Base-by-base conservation (phyloP, 1,140 invertebrate species). In the Helicoverpa zea region DNA sequence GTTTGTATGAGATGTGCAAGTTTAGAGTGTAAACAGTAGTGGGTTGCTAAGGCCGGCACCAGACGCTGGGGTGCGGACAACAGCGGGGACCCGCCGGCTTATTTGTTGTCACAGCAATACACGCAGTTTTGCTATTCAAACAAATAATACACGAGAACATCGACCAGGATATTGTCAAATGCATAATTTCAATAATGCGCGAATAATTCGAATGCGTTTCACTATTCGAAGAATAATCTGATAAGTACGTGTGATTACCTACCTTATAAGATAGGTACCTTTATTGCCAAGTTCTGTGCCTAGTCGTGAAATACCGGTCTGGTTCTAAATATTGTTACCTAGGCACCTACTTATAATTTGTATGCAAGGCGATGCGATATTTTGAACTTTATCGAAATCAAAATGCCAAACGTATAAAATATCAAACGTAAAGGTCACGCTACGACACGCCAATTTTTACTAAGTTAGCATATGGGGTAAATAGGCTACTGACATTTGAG, bases 21-120 rank as follows among this genome's bases (percentile, higher is more conserved):
- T 66, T 64, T 77, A 52, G 35, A 77, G 47, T 52, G 61, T 76
- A 63, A 76, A 61, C 73, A 63, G 58, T 49, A 76, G 43, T 59
- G 10, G 35, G 35, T 63, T 49, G 29, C 63, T 51, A 49, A n/a
- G 75, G 51, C 23, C 43, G 13, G 29, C 5, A 54, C 47, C 47
- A 51, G 23, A 49, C 61, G 18, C 16, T 13, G 30, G 59, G 61
- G 18, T 23, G 74, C 47, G 52, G 30, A 29, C 70, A 11, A 35
- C 9, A 13, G 13, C 18, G 18, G 16, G 30, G 59, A 18, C 7
- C 2, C 3, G 30, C n/a, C 14, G 75, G n/a, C 30, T 14, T 77
- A 72, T 54, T 72, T 54, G 59, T 77, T 77, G 61, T 64, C 75
- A 77, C 18, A 18, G 29, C 14, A 18, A 64, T 52, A 75, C 47